Conservation (phyloP, 1,140 invertebrate species). For the Macrobrachium nipponense region DNA sequence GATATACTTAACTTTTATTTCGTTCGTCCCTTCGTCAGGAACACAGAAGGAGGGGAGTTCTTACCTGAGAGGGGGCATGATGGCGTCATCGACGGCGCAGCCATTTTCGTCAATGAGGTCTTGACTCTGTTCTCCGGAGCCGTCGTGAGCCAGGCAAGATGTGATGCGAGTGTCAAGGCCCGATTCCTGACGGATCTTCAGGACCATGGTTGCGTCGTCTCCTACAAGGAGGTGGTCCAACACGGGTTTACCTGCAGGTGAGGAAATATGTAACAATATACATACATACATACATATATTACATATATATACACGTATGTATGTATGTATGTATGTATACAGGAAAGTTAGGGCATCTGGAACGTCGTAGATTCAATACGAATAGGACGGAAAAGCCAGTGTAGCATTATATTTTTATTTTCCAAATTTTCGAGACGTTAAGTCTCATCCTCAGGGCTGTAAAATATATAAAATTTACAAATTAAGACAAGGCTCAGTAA, state of each 20-base stretch:
- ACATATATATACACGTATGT: not conserved
- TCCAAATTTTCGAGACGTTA: too few species aligned
- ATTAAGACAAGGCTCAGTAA: too few species aligned
- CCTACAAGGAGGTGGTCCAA: slow-evolving; percentile 68
- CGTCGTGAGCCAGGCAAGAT: slow-evolving; percentile 81
- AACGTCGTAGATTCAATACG: too few species aligned
- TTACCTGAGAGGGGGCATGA: slow-evolving; percentile 72
- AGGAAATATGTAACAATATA: not conserved
- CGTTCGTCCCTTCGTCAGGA: not conserved
- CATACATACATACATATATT: not conserved
- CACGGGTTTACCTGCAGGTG: slow-evolving; percentile 58
- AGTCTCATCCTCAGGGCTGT: too few species aligned
- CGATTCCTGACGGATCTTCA: slow-evolving; percentile 74
- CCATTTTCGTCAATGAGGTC: slow-evolving; percentile 78
- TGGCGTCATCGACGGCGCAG: slow-evolving; percentile 78
- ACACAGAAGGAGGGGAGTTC: not conserved
- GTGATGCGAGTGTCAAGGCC: slow-evolving; percentile 78
- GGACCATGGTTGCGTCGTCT: slow-evolving; percentile 77
- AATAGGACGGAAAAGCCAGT: too few species aligned
- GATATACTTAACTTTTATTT: too few species aligned
- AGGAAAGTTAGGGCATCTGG: too few species aligned
- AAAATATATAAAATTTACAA: too few species aligned
- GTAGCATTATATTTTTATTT: too few species aligned
- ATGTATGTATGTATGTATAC: not conserved
- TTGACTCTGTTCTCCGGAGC: slow-evolving; percentile 78